Conservation (phyloP, 2,888 invertebrate genomes). For the Meiosimyza decipiens region DNA sequence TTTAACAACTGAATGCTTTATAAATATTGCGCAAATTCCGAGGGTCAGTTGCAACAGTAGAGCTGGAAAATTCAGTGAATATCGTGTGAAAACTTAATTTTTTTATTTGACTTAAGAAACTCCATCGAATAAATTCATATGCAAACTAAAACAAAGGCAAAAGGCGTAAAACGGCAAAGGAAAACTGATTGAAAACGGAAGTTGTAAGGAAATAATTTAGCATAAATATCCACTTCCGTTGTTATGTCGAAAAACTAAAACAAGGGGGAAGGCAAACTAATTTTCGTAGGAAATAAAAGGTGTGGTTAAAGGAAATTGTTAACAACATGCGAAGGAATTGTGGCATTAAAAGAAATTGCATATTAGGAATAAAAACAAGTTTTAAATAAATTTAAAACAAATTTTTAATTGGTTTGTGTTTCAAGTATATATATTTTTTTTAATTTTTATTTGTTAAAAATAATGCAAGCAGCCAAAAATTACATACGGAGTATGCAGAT, state of each 20-base stretch:
- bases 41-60: slow-evolving; percentile 25
- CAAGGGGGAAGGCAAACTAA: neutral
- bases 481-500: no score
- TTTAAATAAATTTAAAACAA: no score
- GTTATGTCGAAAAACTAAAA: no score
- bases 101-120: slow-evolving; percentile 9
- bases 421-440: no score
- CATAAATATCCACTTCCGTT: slow-evolving; percentile 31
- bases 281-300: slow-evolving; percentile 2
- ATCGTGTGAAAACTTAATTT: slow-evolving; percentile 6
- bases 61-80: slow-evolving; percentile 53
- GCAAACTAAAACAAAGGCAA: neutral
- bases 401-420: no score
- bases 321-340: neutral
- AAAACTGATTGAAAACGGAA: slow-evolving; percentile 36
- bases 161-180: neutral
- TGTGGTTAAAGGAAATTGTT: neutral
- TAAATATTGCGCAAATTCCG: neutral
- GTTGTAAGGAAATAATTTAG: slow-evolving; percentile 28
- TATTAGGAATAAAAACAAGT: no score
- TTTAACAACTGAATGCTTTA: no score
- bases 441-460: no score
- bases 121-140: neutral
- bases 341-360: neutral
- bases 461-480: no score